Conservation (phyloP, 2,888 invertebrate genomes). For the Choreutis nemorana region DNA sequence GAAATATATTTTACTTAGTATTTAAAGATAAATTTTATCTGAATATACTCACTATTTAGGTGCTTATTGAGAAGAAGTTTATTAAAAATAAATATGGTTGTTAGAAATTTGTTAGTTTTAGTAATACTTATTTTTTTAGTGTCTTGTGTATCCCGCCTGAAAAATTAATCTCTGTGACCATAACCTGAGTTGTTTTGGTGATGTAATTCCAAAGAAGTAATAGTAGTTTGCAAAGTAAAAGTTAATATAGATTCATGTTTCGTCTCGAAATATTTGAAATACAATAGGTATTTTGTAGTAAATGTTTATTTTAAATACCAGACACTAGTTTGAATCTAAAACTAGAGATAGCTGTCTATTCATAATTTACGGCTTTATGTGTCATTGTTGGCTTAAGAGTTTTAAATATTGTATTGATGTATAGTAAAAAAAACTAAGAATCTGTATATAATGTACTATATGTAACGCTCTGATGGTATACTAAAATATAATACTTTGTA, state of each 20-base stretch:
- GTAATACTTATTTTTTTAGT: slow-evolving; percentile 19
- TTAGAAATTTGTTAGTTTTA: too few relatives aligned
- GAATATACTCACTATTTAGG: too few relatives aligned
- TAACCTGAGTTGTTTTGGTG: slow-evolving; percentile 62
- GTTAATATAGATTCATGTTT: slow-evolving; percentile 30
- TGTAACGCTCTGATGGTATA: too few relatives aligned
- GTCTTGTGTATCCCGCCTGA: slow-evolving; percentile 54
- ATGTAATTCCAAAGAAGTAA: slow-evolving; percentile 65
- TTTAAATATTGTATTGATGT: slow-evolving; percentile 20
- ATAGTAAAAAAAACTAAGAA: too few relatives aligned
- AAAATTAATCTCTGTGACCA: slow-evolving; percentile 53
- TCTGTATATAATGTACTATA: too few relatives aligned
- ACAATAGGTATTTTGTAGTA: slow-evolving; percentile 10
- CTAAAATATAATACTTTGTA: too few relatives aligned
- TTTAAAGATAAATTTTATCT: too few relatives aligned
- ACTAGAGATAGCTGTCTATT: slow-evolving; percentile 8
- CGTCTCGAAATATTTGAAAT: slow-evolving; percentile 12
- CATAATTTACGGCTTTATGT: slow-evolving; percentile 26
- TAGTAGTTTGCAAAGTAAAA: slow-evolving; percentile 52
- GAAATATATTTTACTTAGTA: too few relatives aligned
- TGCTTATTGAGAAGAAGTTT: too few relatives aligned
- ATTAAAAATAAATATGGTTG: too few relatives aligned
- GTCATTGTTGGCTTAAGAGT: slow-evolving; percentile 21
- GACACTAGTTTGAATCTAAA: slow-evolving; percentile 10
- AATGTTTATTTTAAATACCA: slow-evolving; percentile 11